Conservation (phyloP, 2,888 invertebrate genomes). For the Drosophila ochracea region DNA sequence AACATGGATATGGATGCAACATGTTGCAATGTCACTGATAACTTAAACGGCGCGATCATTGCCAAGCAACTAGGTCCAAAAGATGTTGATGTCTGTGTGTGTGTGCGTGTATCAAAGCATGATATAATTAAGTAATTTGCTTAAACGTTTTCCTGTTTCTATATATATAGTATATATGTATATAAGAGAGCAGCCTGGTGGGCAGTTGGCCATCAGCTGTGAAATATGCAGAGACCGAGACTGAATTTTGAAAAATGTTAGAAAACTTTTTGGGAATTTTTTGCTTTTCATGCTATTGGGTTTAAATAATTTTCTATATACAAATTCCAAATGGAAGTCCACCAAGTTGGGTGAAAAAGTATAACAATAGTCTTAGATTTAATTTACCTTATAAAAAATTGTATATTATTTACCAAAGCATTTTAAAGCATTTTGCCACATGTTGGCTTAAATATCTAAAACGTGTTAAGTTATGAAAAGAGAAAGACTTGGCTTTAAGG, state of each 20-base stretch:
- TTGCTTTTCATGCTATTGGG: too few species aligned
- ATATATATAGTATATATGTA: not conserved
- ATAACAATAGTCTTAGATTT: not conserved
- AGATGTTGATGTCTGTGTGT: not conserved
- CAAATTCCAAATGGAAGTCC: not conserved
- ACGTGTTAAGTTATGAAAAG: not conserved
- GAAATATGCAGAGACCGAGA: not conserved
- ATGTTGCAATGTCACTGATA: conserved; percentile 20
- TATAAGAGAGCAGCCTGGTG: not conserved
- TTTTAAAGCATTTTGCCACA: too few species aligned
- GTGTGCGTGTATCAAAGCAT: conserved; percentile 32
- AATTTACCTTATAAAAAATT: not conserved
- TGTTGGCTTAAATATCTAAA: too few species aligned
- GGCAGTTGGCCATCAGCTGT: not conserved
- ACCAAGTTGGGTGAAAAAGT: not conserved
- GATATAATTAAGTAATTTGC: conserved; percentile 11
- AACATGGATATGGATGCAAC: conserved; percentile 17
- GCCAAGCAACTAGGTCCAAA: conserved; percentile 11
- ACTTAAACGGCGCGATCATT: conserved; percentile 41
- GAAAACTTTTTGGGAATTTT: not conserved
- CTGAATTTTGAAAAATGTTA: not conserved
- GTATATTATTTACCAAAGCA: not conserved
- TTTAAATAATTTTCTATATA: not conserved
- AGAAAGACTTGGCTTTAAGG: not conserved
- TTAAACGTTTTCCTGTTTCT: not conserved